Conservation (phyloP, 1,140 invertebrate genomes). For the Cardiocondyla obscurior region DNA sequence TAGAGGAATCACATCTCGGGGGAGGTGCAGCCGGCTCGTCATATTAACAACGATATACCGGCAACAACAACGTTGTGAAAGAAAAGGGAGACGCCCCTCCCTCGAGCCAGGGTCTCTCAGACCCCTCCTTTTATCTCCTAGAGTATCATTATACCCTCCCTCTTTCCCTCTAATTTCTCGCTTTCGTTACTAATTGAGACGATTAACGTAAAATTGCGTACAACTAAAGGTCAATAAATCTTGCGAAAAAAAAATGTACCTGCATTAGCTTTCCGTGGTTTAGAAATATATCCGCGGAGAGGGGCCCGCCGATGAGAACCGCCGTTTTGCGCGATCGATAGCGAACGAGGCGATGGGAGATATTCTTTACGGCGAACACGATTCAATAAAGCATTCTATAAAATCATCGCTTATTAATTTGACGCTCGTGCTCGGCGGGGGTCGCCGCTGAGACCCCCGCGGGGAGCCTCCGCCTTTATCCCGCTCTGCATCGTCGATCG, state of each 20-base stretch:
- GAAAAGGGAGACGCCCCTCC: conserved; percentile 45
- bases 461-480: conserved; percentile 72
- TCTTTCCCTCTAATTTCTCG: too few relatives aligned
- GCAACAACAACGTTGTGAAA: conserved; percentile 16
- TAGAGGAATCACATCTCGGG: conserved; percentile 33
- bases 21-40: conserved; percentile 56
- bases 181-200: background rate
- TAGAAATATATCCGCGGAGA: background rate
- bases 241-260: too few relatives aligned
- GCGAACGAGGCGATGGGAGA: conserved; percentile 65
- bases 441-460: conserved; percentile 76
- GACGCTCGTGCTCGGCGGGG: conserved; percentile 77
- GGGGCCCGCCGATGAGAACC: conserved; percentile 15
- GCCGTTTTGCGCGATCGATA: conserved; percentile 66
- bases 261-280: background rate
- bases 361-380: conserved; percentile 77
- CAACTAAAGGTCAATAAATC: background rate
- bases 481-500: conserved; percentile 73
- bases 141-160: background rate
- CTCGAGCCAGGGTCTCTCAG: conserved; percentile 25
- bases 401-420: conserved; percentile 84
- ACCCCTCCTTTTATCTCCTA: background rate
- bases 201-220: background rate
- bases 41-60: conserved; percentile 57
- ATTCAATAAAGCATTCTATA: conserved; percentile 82